phyloP scores from a whole-genome alignment of 1,140 invertebrate genomes.

The Ridgeia piscesae region DNA sequence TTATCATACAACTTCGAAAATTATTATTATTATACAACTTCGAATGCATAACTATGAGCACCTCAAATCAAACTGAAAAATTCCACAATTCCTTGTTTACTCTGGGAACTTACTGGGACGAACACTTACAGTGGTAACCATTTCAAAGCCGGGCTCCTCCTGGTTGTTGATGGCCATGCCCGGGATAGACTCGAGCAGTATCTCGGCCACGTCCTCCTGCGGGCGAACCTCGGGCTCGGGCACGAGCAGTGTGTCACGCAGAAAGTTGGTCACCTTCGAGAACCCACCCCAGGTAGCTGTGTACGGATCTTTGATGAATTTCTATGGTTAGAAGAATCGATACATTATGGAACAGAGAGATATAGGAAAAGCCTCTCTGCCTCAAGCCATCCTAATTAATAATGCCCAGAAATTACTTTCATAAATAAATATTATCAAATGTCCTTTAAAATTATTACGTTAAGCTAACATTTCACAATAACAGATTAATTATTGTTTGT shows the following conservation, averaged over 20 bases:
- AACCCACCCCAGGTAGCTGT: conserved; percentile 80
- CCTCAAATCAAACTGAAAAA: no score
- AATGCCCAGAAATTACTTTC: no score
- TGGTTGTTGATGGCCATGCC: conserved; percentile 59
- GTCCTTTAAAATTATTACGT: no score
- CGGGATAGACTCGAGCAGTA: conserved; percentile 62
- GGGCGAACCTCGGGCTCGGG: conserved; percentile 44
- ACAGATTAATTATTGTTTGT: no score
- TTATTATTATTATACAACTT: no score
- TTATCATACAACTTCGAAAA: no score
- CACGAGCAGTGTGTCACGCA: conserved; percentile 52
- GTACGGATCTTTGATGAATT: conserved; percentile 69
- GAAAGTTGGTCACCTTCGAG: conserved; percentile 75
- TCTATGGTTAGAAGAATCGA: conserved; percentile 52
- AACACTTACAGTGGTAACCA: conserved; percentile 47
- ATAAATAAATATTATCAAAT: no score
- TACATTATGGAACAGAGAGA: neutral
- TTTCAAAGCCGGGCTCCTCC: conserved; percentile 58
- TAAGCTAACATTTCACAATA: no score
- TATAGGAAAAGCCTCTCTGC: no score
- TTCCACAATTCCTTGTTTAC: neutral
- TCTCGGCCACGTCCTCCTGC: conserved; percentile 58
- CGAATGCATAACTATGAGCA: no score
- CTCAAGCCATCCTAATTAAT: no score
- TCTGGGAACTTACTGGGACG: neutral